These are phyloP conservation scores for Idaea dimidiata DNA, from an alignment of 2,888 invertebrate species.

Conservation along the genomic window DNA sequence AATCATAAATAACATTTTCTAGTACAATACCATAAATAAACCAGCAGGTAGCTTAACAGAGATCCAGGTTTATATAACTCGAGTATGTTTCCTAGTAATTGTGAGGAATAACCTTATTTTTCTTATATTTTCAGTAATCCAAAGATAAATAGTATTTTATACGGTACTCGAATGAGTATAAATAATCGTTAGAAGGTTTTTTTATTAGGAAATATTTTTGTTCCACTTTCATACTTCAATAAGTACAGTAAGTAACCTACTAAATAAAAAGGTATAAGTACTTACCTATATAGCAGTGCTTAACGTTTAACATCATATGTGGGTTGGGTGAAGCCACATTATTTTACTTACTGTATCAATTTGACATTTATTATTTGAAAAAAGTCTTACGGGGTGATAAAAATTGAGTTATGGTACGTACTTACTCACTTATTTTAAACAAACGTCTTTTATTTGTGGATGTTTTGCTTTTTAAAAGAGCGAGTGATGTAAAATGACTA, in stretches of 20 bases:
- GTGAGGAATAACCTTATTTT: constrained; percentile 17
- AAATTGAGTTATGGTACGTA: too few species aligned
- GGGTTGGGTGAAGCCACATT: too few species aligned
- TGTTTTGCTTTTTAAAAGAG: too few species aligned
- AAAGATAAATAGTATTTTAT: constrained; percentile 5
- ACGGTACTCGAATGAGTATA: not conserved
- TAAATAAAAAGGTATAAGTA: not conserved
- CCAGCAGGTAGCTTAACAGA: constrained; percentile 20
- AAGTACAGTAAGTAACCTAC: constrained; percentile 1
- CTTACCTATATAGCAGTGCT: too few species aligned
- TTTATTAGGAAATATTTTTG: constrained; percentile 6
- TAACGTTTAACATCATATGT: too few species aligned
- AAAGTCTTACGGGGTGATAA: too few species aligned
- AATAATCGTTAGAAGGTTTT: not conserved
- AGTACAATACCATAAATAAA: constrained; percentile 18
- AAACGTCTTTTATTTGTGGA: too few species aligned
- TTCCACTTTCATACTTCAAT: not conserved
- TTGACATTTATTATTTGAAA: too few species aligned
- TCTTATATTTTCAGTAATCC: constrained; percentile 2
- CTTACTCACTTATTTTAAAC: too few species aligned
- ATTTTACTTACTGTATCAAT: too few species aligned
- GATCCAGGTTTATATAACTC: constrained; percentile 19
- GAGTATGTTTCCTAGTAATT: constrained; percentile 22
- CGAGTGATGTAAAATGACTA: too few species aligned
- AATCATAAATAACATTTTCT: constrained; percentile 17